Conservation (phyloP, 2,113 vertebrate species). For the Pseudonaja textilis region DNA sequence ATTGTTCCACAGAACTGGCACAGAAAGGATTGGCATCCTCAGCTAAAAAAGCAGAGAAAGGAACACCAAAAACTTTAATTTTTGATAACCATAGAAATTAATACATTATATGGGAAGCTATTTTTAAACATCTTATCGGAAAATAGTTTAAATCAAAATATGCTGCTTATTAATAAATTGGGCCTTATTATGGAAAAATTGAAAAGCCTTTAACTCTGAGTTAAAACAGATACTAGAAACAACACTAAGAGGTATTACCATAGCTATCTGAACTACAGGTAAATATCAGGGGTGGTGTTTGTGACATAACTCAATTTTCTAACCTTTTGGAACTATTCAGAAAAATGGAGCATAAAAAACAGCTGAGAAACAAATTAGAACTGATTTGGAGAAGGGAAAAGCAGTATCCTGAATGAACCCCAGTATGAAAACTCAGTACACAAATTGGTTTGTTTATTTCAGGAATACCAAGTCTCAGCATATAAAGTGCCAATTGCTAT, state of each 20-base stretch:
- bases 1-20: slow-evolving; percentile 89
- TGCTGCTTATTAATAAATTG: neutral
- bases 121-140: neutral
- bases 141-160: neutral
- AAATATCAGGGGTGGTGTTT: neutral
- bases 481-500: neutral
- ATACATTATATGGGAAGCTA: neutral
- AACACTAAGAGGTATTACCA: neutral
- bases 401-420: neutral
- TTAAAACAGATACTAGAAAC: neutral
- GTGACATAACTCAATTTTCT: neutral
- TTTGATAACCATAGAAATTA: slow-evolving; percentile 2
- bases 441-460: neutral
- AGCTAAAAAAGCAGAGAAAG: slow-evolving; percentile 64
- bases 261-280: neutral
- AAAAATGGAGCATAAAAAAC: neutral
- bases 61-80: slow-evolving; percentile 35
- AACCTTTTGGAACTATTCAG: neutral
- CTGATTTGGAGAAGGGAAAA: neutral
- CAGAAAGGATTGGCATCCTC: slow-evolving; percentile 90
- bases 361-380: neutral
- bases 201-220: neutral
- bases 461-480: neutral
- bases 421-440: neutral
- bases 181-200: neutral